These are phyloP conservation scores for Polypedilum vanderplanki DNA, from an alignment of 1,140 invertebrate species.

Conservation along the genomic window DNA sequence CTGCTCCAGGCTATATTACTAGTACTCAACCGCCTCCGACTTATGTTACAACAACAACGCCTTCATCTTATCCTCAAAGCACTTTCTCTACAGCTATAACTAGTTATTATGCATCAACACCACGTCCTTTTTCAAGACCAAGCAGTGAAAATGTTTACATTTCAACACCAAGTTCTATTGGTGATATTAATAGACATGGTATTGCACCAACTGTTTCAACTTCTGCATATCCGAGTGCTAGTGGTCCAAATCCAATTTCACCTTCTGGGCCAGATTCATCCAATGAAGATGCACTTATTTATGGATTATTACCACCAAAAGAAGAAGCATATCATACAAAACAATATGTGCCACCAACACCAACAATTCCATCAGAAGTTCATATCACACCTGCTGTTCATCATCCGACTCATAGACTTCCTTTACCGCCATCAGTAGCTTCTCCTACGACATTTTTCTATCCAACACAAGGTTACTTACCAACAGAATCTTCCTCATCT, in stretches of 20 bases:
- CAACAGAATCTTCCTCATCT: not conserved
- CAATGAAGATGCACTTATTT: not conserved
- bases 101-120: constrained; percentile 3
- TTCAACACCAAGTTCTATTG: constrained; percentile 1
- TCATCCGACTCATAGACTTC: not conserved
- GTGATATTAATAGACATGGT: not conserved
- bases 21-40: not conserved
- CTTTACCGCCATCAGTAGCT: not conserved
- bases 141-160: not conserved
- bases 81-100: not conserved
- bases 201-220: not conserved
- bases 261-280: constrained; percentile 5
- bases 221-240: not conserved
- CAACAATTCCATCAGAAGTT: not conserved
- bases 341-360: not conserved
- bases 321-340: not conserved
- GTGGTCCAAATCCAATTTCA: not conserved
- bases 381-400: not conserved
- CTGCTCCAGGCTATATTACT: constrained; percentile 29
- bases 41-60: not conserved
- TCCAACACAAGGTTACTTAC: not conserved
- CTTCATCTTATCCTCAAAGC: not conserved
- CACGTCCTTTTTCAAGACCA: not conserved
- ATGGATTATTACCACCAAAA: constrained; percentile 6
- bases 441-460: not conserved